Evolutionary conservation across 1,140 invertebrate genomes (phyloP).

Genomic region (Drosophila mayri): DNA sequence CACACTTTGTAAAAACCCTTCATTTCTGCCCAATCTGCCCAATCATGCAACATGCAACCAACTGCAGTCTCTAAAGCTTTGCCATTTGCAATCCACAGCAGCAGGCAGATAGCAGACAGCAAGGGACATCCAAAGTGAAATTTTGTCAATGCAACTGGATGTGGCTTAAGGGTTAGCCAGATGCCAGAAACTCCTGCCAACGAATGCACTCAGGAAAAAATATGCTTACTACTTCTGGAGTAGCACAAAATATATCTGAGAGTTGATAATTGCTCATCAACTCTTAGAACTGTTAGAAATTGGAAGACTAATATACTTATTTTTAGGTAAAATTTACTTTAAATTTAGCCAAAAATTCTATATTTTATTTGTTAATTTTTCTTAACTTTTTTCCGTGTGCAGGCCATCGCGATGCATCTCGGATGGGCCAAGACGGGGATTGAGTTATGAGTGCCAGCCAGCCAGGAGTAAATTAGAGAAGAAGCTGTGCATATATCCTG

Average conservation of each 20-base stretch:
- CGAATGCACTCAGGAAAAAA: not conserved
- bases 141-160: conserved; percentile 49
- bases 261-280: no score
- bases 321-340: no score
- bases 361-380: no score
- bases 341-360: no score
- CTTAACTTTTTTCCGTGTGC: not conserved
- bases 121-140: conserved; percentile 41
- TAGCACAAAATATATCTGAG: not conserved
- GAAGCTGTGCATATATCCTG: conserved; percentile 33
- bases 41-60: conserved; percentile 36
- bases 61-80: conserved; percentile 32
- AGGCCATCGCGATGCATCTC: conserved; percentile 1
- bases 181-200: not conserved
- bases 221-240: not conserved
- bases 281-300: no score
- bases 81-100: conserved; percentile 42
- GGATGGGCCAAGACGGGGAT: conserved; percentile 11
- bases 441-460: conserved; percentile 40
- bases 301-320: no score
- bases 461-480: conserved; percentile 39
- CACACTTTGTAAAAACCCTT: conserved; percentile 1
- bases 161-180: conserved; percentile 38
- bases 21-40: conserved; percentile 19
- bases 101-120: conserved; percentile 16